phyloP scores from a whole-genome alignment of 2,888 invertebrate species.

The Euclidia mi region DNA sequence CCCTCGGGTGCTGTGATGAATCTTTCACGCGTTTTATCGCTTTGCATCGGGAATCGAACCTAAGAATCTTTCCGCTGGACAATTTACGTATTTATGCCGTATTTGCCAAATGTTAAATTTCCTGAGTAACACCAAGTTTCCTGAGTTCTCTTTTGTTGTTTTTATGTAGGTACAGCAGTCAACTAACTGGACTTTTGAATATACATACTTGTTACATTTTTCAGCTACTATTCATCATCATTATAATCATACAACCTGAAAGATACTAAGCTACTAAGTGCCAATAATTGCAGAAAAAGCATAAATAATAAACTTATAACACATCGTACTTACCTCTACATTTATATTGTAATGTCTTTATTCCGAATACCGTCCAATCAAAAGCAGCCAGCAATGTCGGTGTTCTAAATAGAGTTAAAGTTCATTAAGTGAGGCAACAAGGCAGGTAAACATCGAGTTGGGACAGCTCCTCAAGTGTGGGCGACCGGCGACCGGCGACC shows the following conservation, averaged over 20 bases:
- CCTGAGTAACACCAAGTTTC: background rate
- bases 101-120: slow-evolving; percentile 43
- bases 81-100: slow-evolving; percentile 47
- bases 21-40: slow-evolving; percentile 88
- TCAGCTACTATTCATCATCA: too few relatives aligned
- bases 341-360: too few relatives aligned
- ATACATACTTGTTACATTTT: too few relatives aligned
- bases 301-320: too few relatives aligned
- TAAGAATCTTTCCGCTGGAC: slow-evolving; percentile 64
- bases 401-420: slow-evolving; percentile 45
- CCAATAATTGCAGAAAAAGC: too few relatives aligned
- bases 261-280: too few relatives aligned
- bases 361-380: background rate
- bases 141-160: too few relatives aligned
- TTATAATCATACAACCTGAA: too few relatives aligned
- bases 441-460: slow-evolving; percentile 50
- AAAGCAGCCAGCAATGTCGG: background rate
- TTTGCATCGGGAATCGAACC: slow-evolving; percentile 83
- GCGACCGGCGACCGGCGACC: too few relatives aligned
- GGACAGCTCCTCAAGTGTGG: slow-evolving; percentile 44
- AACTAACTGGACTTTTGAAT: too few relatives aligned
- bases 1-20: slow-evolving; percentile 86
- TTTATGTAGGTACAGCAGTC: too few relatives aligned
- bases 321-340: too few relatives aligned
- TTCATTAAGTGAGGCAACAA: slow-evolving; percentile 63